Percentiles rank a stretch among this genome's conserved stretches.
Evolutionary conservation across 2,888 invertebrate genomes (phyloP).

Genomic region (Campoplex nolae): DNA sequence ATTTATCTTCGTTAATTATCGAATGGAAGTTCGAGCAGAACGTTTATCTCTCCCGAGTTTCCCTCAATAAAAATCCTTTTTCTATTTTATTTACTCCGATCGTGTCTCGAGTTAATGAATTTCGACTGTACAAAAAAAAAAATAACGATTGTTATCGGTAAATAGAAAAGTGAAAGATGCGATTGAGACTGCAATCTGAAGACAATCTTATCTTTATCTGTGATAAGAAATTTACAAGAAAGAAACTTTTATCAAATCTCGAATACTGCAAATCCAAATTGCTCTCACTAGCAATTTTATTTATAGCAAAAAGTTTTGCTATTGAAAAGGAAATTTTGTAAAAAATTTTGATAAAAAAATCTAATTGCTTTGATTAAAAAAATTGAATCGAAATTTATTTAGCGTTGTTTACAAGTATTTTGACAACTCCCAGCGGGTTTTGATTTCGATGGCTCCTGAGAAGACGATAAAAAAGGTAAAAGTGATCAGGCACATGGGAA

Average conservation of each 20-base stretch:
- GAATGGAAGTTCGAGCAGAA: background rate
- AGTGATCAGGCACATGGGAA: background rate
- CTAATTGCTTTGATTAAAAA: too few relatives aligned
- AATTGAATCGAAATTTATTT: too few relatives aligned
- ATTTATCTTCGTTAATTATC: background rate
- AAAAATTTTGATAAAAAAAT: too few relatives aligned
- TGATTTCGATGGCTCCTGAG: slow-evolving; percentile 28
- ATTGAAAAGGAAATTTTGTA: background rate
- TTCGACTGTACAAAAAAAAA: background rate
- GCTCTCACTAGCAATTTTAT: background rate
- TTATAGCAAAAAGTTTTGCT: background rate
- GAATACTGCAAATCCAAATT: background rate
- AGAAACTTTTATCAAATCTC: background rate
- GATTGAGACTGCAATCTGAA: slow-evolving; percentile 35
- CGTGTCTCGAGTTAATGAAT: background rate
- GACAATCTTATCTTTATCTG: slow-evolving; percentile 39
- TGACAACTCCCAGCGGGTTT: slow-evolving; percentile 10
- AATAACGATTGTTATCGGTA: background rate
- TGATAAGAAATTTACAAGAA: slow-evolving; percentile 30
- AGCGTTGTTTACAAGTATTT: background rate
- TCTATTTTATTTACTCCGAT: background rate
- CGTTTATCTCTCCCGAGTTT: background rate
- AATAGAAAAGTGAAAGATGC: slow-evolving; percentile 3
- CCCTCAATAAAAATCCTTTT: background rate
- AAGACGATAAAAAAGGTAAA: slow-evolving; percentile 21